Conservation (phyloP, 2,888 invertebrate species). For the Limenitis camilla region DNA sequence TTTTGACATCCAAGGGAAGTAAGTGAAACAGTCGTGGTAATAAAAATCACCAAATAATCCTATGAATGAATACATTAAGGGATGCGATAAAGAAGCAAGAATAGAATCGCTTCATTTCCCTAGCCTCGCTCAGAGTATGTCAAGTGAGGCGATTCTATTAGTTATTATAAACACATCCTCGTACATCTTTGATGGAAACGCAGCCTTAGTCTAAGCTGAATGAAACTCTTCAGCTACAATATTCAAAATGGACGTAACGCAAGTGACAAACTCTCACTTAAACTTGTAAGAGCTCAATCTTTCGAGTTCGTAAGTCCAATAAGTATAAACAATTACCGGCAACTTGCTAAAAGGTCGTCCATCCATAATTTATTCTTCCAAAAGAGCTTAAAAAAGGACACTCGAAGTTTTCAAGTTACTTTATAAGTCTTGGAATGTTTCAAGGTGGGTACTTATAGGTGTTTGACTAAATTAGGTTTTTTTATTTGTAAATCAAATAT, state of each 20-base stretch:
- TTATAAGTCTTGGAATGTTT: constrained; percentile 5
- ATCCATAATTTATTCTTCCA: constrained; percentile 11
- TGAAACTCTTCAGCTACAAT: background rate
- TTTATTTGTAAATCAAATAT: no score
- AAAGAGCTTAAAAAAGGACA: constrained; percentile 9
- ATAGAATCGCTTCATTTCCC: no score
- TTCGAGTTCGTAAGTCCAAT: constrained; percentile 7
- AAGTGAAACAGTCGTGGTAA: no score
- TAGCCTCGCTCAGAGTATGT: no score
- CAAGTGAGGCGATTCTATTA: no score
- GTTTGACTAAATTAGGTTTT: no score
- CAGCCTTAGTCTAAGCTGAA: background rate
- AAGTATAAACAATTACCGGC: constrained; percentile 11
- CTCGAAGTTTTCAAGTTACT: constrained; percentile 10
- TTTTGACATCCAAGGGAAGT: no score
- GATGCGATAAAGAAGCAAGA: no score
- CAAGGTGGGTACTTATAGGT: background rate
- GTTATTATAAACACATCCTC: no score
- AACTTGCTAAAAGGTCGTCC: constrained; percentile 11
- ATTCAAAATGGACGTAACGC: background rate
- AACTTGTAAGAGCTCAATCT: constrained; percentile 2
- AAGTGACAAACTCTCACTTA: background rate
- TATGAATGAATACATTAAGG: no score
- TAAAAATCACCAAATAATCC: no score
- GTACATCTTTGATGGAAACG: no score